Conservation (phyloP, 2,888 invertebrate species). For the Diarsia rubi region DNA sequence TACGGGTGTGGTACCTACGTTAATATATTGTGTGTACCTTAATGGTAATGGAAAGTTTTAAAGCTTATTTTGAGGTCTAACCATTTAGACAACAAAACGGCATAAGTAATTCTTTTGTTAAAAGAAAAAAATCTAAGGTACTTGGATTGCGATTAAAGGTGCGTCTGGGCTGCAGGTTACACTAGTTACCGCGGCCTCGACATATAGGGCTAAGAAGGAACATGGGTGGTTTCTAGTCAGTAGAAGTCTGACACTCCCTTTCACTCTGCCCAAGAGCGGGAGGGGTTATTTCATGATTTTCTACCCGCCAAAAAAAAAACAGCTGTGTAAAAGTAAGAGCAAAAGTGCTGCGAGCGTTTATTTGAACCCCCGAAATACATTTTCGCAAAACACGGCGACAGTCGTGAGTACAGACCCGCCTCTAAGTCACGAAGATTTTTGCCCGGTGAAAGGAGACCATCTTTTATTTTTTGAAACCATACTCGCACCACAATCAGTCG, state of each 20-base stretch:
- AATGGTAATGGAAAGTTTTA: neutral
- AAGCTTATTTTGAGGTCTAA: neutral
- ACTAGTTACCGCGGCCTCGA: too few species aligned
- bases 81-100: neutral
- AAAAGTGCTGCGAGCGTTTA: too few species aligned
- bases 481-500: slow-evolving; percentile 64
- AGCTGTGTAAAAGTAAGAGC: too few species aligned
- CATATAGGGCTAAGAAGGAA: too few species aligned
- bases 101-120: neutral
- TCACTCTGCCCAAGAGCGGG: too few species aligned
- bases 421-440: neutral
- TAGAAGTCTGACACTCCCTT: too few species aligned
- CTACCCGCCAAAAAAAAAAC: too few species aligned
- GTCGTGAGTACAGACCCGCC: neutral
- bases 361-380: neutral
- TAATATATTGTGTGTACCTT: neutral
- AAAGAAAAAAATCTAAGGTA: neutral
- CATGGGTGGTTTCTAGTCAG: too few species aligned
- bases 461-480: neutral
- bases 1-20: neutral
- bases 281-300: too few species aligned
- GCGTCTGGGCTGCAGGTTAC: too few species aligned
- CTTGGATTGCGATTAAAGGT: neutral
- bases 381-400: neutral
- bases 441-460: neutral